Evolutionary conservation across 2,888 invertebrate genomes (phyloP).

Genomic region (Acrocyrtus sp.): DNA sequence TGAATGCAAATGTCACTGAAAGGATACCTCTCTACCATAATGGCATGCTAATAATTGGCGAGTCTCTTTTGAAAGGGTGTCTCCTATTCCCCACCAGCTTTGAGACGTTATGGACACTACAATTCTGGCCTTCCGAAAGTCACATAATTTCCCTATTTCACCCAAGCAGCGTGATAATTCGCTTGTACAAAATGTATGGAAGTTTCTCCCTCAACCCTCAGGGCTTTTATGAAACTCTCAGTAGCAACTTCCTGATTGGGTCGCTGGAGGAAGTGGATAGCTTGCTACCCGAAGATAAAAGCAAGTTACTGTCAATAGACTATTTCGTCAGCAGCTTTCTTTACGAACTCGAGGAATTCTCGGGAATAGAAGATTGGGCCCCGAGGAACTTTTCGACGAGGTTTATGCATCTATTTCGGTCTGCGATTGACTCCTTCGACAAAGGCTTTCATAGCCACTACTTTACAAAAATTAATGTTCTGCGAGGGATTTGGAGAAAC

Average conservation of each 20-base stretch:
- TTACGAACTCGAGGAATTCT: conserved; percentile 57
- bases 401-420: conserved; percentile 45
- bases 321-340: conserved; percentile 57
- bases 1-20: conserved; percentile 56
- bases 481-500: conserved; percentile 54
- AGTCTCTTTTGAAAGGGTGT: conserved; percentile 52
- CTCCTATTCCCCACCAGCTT: conserved; percentile 58
- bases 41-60: conserved; percentile 55
- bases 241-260: conserved; percentile 55
- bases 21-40: conserved; percentile 57
- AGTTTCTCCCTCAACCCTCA: conserved; percentile 56
- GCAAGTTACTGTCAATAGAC: conserved; percentile 40
- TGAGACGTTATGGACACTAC: conserved; percentile 60
- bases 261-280: conserved; percentile 42
- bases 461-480: conserved; percentile 59
- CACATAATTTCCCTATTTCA: conserved; percentile 56
- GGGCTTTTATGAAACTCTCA: conserved; percentile 58
- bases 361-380: conserved; percentile 57
- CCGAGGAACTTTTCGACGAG: conserved; percentile 57
- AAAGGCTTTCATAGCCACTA: conserved; percentile 60
- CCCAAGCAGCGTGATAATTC: conserved; percentile 51
- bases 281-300: conserved; percentile 1
- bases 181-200: conserved; percentile 57
- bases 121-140: conserved; percentile 61
- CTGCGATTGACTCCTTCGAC: conserved; percentile 56